Base-by-base conservation (phyloP, 1,140 invertebrate species). In the Drosophila setifemur region DNA sequence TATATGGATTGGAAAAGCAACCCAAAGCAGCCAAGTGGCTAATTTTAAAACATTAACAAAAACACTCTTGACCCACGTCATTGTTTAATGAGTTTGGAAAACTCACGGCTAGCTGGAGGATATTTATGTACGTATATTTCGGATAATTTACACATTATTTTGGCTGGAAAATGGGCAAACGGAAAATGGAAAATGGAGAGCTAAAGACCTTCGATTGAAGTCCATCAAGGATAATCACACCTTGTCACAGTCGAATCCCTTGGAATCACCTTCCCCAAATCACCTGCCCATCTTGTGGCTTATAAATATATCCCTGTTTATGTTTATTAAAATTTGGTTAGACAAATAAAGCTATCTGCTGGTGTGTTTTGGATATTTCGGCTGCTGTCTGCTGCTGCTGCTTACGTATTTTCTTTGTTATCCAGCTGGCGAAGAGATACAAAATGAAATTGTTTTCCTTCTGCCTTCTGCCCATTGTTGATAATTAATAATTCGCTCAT, bases 401-500 rank as follows among this genome's bases (percentile, higher is more conserved):
- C 66, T 70, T 70, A 48, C 49, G 48, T 68, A 61, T 67, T 35
- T 39, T 31, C 42, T 35, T 49, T 45, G 33, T 33, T n/a, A n/a
- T 50, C 40, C 25, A 66, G 44, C 43, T 25, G 26, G 18, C 42
- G n/a, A 8, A 25, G 6, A 47, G 48, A 63, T 53, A 63, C 12
- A 49, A 43, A 77, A 39, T 57, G 45, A 54, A 37, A 63, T 71
- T 57, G 42, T 74, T 53, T 75, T 67, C 39, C 67, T 70, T 29
- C 12, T 40, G 57, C 35, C 18, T 16, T 37, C 29, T 23, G 29
- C 16, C 23, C n/a, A 55, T 60, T 78, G 70, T 78, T 71, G 70
- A 78, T 83, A 83, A 85, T 78, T 85, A 68, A 71, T 85, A 83
- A 78, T 85, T 78, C 53, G 74, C 63, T 78, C 67, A 82, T 82